Evolutionary conservation across 2,113 vertebrate genomes (phyloP).

Genomic region (Bubo blakistoni): DNA sequence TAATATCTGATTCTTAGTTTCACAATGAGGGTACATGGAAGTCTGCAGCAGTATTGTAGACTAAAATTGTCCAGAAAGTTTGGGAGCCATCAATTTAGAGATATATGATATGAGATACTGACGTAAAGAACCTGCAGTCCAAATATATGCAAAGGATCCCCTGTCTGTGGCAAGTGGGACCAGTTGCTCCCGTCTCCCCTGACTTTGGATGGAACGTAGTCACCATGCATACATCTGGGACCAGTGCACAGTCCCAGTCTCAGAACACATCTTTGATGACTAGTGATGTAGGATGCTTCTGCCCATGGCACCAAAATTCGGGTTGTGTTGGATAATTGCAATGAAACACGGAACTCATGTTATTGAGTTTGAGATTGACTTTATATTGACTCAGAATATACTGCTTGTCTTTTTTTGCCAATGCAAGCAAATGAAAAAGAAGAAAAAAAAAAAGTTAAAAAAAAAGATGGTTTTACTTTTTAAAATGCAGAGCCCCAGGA

Average conservation of each 20-base stretch:
- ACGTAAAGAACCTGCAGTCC: background rate
- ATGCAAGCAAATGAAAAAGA: background rate
- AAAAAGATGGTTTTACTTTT: background rate
- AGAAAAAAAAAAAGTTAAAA: background rate
- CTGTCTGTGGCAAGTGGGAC: background rate
- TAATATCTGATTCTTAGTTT: background rate
- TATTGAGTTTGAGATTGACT: background rate
- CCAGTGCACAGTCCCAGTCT: background rate
- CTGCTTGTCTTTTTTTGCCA: background rate
- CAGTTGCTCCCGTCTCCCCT: background rate
- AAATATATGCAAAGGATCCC: background rate
- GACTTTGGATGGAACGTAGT: background rate
- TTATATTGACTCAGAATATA: background rate
- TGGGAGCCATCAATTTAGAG: background rate
- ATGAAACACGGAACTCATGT: background rate
- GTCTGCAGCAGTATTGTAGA: background rate
- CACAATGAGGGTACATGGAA: background rate
- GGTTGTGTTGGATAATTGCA: background rate
- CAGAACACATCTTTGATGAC: background rate
- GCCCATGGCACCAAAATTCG: background rate
- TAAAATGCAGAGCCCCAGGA: background rate
- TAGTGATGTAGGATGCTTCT: background rate
- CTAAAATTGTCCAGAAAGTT: background rate
- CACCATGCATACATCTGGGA: background rate
- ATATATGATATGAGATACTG: background rate